Evolutionary conservation across 2,113 vertebrate genomes (phyloP), one percentile per base, ranked within the genome.

Genomic region (Anolis sagrei): DNA sequence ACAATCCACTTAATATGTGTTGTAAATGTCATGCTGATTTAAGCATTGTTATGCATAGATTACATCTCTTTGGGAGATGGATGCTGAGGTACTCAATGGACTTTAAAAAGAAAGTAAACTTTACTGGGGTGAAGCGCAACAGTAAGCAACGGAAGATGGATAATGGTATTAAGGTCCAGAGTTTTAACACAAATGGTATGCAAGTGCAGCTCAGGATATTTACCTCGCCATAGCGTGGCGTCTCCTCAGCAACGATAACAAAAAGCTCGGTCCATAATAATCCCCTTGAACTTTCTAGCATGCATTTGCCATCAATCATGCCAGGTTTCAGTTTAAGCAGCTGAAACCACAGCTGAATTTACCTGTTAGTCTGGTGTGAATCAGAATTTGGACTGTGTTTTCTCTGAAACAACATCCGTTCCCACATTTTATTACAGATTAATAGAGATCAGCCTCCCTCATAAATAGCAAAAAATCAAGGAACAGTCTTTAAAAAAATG

Each of bases 11-110:
- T 94, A 92, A 76, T 93, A 92, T 90, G 90, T 94, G 86, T 91
- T 95, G 77, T 93, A 94, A 95, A 93, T 93, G 82, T 89, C 69
- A 34, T 82, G 61, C 86, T 91, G 86, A 92, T 94, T 95, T 95
- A 92, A 93, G 61, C 81, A 93, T 91, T 93, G 49, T 89, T 94
- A 81, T 4, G 54, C 18, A 85, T 25, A 91, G 89, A 92, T 92
- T 92, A 92, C 82, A 91, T 93, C 90, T 93, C 84, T 92, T 92
- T 83, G 44, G 84, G 89, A 49, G 39, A 90, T 82, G 69, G 44
- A 85, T 86, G 49, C 14, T 5, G 73, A 87, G 81, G 69, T 68
- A 90, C 80, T 83, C 72, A 76, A 7, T 86, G 39, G 76, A 87
- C 70, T 49, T 84, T 34, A 32, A 21, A 79, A 54, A 4, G 27